Conservation (phyloP, 2,888 invertebrate species). For the Hydrotaea diabolus region DNA sequence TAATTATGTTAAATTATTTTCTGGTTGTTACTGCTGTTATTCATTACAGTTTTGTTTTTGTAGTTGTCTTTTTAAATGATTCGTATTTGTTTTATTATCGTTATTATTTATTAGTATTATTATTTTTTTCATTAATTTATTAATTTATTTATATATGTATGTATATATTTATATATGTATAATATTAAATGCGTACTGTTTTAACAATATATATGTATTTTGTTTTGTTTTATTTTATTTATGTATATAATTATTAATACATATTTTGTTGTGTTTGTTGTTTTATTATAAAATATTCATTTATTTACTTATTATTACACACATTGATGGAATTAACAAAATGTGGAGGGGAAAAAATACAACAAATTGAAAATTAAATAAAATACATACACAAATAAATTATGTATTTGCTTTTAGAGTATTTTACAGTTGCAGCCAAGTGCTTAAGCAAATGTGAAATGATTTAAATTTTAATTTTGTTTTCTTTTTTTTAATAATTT, state of each 20-base stretch:
- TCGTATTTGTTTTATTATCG: slow-evolving; percentile 45
- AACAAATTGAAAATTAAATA: slow-evolving; percentile 40
- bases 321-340: slow-evolving; percentile 38
- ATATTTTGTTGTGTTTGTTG: slow-evolving; percentile 42
- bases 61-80: slow-evolving; percentile 57
- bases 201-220: slow-evolving; percentile 39
- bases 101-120: slow-evolving; percentile 16
- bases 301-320: slow-evolving; percentile 31
- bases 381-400: slow-evolving; percentile 32
- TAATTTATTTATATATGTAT: slow-evolving; percentile 37
- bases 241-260: slow-evolving; percentile 50
- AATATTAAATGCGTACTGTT: slow-evolving; percentile 33
- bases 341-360: slow-evolving; percentile 37
- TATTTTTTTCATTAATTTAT: neutral
- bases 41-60: slow-evolving; percentile 14
- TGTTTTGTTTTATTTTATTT: no score
- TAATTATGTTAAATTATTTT: slow-evolving; percentile 36
- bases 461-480: no score
- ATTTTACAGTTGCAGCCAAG: slow-evolving; percentile 2
- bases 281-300: slow-evolving; percentile 60
- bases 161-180: slow-evolving; percentile 33
- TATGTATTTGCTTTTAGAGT: slow-evolving; percentile 33
- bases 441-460: slow-evolving; percentile 8
- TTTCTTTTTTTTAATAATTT: neutral
- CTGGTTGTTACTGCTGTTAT: slow-evolving; percentile 42